Base-by-base conservation (phyloP, 92 coral and sea anemone species). In the Phenganax subtilis region DNA sequence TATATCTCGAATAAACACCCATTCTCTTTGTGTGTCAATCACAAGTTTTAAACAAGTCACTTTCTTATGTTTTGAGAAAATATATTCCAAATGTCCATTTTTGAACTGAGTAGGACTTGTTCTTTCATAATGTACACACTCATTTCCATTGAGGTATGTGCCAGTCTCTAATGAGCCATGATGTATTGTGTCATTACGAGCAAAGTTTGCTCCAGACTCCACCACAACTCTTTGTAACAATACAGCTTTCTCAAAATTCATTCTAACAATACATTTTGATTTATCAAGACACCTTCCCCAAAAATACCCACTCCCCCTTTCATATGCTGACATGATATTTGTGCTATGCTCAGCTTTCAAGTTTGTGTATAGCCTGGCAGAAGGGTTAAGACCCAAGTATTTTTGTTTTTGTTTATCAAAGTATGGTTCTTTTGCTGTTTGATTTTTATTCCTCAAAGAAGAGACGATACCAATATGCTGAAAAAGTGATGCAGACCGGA, bases 1-100 rank as follows among this genome's bases (percentile, higher is more conserved):
- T 12, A 90, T 85, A n/a, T 90, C 93, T 67, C 93, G 87, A 29
- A 90, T 8, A 75, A 83, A 88, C 2, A 88, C 51, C 93, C 93
- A 90, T 61, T 71, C 64, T 31, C 2, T 8, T 73, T 90, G 93
- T 17, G 55, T 54, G 71, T 76, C 80, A 16, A 90, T 76, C 51
- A 71, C 64, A 31, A 90, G 17, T 60, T 85, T 74, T 57, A 90
- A 60, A 60, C 93, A 90, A n/a, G 0, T 9, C 30, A 80, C 52
- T 15, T n/a, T 57, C 57, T 62, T 12, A 51, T 65, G 56, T 6
- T 28, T 3, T 27, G 51, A 51, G 11, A 90, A 65, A 17, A 71
- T 61, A 10, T 80, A 20, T 15, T 85, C 81, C 56, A 86, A 75
- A 54, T 51, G 80, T 0, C 88, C 85, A 5, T 52, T 31, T 63